Evolutionary conservation across 2,888 invertebrate species (phyloP).

Genomic region (Cosmorhoe ocellata): DNA sequence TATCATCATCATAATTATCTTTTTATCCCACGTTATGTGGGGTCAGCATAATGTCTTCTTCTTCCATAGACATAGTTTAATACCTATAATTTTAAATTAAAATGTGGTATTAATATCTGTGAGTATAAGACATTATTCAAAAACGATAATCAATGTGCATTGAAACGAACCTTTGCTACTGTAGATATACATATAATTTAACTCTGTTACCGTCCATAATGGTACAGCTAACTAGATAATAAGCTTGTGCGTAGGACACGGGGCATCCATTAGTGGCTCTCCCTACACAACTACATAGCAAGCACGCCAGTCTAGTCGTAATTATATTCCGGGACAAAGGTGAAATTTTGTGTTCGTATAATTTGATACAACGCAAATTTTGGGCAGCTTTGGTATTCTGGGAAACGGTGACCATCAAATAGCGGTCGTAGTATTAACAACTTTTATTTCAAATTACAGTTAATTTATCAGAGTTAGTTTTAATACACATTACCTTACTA

Average conservation of each 20-base stretch:
- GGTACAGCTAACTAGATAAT: slow-evolving; percentile 15
- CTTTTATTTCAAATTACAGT: too few relatives aligned
- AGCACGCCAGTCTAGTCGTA: slow-evolving; percentile 49
- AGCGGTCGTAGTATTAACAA: not conserved
- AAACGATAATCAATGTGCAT: too few relatives aligned
- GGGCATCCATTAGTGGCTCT: slow-evolving; percentile 61
- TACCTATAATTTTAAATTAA: too few relatives aligned
- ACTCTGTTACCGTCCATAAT: not conserved
- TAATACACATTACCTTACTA: too few relatives aligned
- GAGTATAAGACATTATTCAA: too few relatives aligned
- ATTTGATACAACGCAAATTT: slow-evolving; percentile 25
- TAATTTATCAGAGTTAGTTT: too few relatives aligned
- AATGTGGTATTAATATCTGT: too few relatives aligned
- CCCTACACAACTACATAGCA: slow-evolving; percentile 38
- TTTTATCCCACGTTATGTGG: too few relatives aligned
- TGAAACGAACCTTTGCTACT: not conserved
- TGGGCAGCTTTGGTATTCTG: not conserved
- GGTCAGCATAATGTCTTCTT: too few relatives aligned
- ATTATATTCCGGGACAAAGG: slow-evolving; percentile 66
- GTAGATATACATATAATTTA: too few relatives aligned
- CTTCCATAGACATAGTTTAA: too few relatives aligned
- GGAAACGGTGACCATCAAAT: not conserved
- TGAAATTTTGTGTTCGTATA: slow-evolving; percentile 54
- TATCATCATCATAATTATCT: too few relatives aligned
- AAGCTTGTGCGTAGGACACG: slow-evolving; percentile 29